These are phyloP conservation scores for Octopus bimaculoides DNA, from an alignment of 1,140 invertebrate species.

Conservation along the genomic window DNA sequence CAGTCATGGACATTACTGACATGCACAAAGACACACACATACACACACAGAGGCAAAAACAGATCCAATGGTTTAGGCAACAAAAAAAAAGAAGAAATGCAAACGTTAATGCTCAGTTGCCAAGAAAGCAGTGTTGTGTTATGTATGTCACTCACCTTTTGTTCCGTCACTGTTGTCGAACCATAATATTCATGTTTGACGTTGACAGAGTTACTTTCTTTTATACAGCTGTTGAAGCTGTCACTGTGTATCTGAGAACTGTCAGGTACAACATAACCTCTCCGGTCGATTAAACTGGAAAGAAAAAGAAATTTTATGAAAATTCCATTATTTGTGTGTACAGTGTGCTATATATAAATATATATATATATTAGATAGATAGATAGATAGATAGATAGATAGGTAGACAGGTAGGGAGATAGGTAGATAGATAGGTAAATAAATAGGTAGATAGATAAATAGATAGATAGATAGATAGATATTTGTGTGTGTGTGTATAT, in stretches of 20 bases:
- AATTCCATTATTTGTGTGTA: too few relatives aligned
- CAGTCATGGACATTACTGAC: too few relatives aligned
- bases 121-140: neutral
- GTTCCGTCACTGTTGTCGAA: slow-evolving; percentile 44
- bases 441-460: too few relatives aligned
- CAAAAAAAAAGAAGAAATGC: too few relatives aligned
- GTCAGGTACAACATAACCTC: slow-evolving; percentile 49
- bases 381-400: too few relatives aligned
- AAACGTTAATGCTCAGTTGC: neutral
- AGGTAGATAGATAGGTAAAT: too few relatives aligned
- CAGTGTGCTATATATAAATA: neutral
- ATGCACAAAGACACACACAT: too few relatives aligned
- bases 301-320: neutral
- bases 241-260: slow-evolving; percentile 31
- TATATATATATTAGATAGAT: neutral
- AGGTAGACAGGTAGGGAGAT: too few relatives aligned
- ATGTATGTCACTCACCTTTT: slow-evolving; percentile 33
- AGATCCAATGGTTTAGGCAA: too few relatives aligned
- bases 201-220: slow-evolving; percentile 45
- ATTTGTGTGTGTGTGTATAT: too few relatives aligned
- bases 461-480: too few relatives aligned
- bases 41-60: too few relatives aligned
- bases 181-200: slow-evolving; percentile 52
- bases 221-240: slow-evolving; percentile 14
- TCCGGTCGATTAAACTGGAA: slow-evolving; percentile 49